Evolutionary conservation across 2,113 vertebrate genomes (phyloP).

Genomic region (Ginglymostoma cirratum): DNA sequence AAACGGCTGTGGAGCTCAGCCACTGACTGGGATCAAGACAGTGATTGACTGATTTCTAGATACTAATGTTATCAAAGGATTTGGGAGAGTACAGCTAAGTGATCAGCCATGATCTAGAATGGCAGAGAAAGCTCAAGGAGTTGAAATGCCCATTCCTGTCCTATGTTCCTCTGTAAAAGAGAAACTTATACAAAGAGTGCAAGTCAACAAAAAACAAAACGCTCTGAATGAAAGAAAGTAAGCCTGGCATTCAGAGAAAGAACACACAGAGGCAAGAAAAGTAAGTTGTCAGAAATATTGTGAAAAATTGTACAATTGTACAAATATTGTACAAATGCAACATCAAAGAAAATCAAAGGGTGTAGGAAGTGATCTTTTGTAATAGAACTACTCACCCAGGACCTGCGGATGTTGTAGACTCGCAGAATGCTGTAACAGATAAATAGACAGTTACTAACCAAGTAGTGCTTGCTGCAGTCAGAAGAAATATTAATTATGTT

Average conservation of each 20-base stretch:
- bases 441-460: neutral
- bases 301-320: too few relatives aligned
- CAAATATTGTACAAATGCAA: neutral
- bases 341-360: neutral
- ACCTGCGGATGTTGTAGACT: neutral
- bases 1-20: too few relatives aligned
- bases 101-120: too few relatives aligned
- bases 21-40: too few relatives aligned
- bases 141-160: too few relatives aligned
- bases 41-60: too few relatives aligned
- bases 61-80: too few relatives aligned
- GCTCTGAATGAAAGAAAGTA: neutral
- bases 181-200: neutral
- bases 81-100: too few relatives aligned
- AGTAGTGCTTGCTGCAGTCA: neutral
- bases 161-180: neutral
- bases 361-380: neutral
- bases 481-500: neutral
- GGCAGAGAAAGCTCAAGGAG: too few relatives aligned
- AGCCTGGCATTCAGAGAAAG: neutral
- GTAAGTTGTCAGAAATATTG: neutral
- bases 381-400: constrained; percentile 2
- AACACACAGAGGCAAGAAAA: neutral
- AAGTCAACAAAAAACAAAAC: neutral
- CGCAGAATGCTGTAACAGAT: constrained; percentile 3